Percentiles rank a stretch among this genome's conserved stretches.
Conservation (phyloP, 1,140 invertebrate species). For the Colletes gigas region DNA sequence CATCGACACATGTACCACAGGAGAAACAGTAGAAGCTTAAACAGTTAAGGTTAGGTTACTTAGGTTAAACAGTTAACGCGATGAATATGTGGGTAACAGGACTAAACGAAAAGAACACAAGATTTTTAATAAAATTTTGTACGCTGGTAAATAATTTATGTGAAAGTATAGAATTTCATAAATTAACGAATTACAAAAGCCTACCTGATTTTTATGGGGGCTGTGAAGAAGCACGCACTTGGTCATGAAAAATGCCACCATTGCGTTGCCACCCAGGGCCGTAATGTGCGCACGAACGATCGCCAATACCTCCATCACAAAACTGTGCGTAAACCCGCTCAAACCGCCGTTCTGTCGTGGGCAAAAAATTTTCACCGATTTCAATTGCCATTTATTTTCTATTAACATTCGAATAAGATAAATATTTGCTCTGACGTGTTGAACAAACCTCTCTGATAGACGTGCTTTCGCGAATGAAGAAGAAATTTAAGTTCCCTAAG, state of each 20-base stretch:
- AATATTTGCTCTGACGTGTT: background rate
- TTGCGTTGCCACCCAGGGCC: constrained; percentile 96
- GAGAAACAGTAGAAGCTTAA: background rate
- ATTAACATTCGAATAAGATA: background rate
- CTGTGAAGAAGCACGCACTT: constrained; percentile 95
- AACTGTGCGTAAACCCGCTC: constrained; percentile 96
- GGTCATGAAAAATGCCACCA: constrained; percentile 96
- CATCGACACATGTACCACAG: constrained; percentile 16
- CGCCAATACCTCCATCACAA: constrained; percentile 94
- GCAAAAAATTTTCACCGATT: constrained; percentile 16
- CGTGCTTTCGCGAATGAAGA: constrained; percentile 97
- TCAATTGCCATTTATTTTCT: background rate
- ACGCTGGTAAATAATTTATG: too few relatives aligned
- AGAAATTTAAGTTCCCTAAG: constrained; percentile 96
- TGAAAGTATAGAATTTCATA: too few relatives aligned
- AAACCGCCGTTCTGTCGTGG: constrained; percentile 88
- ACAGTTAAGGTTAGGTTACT: background rate
- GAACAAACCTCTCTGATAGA: constrained; percentile 90
- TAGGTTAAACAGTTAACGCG: constrained; percentile 10
- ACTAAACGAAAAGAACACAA: too few relatives aligned
- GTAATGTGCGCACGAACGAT: constrained; percentile 96
- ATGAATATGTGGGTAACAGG: too few relatives aligned
- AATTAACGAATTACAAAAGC: constrained; percentile 4
- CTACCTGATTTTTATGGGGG: constrained; percentile 97
- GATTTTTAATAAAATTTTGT: too few relatives aligned